Conservation (phyloP, 2,797 vertebrate genomes). For the Pseudochromis fuscus region DNA sequence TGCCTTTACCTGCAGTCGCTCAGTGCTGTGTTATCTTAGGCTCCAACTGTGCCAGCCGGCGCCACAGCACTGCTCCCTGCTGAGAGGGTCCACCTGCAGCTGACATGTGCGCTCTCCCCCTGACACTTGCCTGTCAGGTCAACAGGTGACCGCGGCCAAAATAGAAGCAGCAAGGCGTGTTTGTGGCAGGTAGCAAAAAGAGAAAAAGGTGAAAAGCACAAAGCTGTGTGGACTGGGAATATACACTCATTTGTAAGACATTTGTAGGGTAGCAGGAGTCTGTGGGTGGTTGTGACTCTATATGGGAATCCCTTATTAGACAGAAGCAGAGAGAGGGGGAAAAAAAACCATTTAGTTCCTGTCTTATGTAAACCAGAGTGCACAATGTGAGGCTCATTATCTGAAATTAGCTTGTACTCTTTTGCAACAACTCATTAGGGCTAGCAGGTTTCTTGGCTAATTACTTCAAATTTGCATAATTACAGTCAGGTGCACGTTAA, state of each 20-base stretch:
- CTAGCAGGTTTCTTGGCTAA: conserved; percentile 56
- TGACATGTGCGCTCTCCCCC: conserved; percentile 72
- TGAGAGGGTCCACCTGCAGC: conserved; percentile 77
- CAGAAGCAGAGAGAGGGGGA: conserved; percentile 1
- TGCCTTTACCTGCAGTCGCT: conserved; percentile 75
- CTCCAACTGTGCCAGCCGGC: conserved; percentile 51
- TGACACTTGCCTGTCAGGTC: conserved; percentile 79
- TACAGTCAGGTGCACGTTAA: conserved; percentile 60
- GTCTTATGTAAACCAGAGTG: conserved; percentile 33
- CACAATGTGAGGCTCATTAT: conserved; percentile 59
- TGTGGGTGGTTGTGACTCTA: conserved; percentile 23
- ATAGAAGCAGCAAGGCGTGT: conserved; percentile 75
- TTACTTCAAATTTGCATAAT: conserved; percentile 70
- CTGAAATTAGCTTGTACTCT: conserved; percentile 37
- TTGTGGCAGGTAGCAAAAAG: conserved; percentile 81
- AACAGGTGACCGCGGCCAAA: conserved; percentile 70
- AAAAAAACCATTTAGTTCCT: conserved; percentile 9
- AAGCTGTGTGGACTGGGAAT: neutral
- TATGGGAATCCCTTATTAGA: conserved; percentile 26
- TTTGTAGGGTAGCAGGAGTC: conserved; percentile 24
- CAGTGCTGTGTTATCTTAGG: conserved; percentile 50
- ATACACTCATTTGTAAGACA: conserved; percentile 7
- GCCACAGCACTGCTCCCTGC: conserved; percentile 41
- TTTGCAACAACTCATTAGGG: conserved; percentile 59
- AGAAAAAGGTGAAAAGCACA: neutral